A percentile compares a stretch with the other conserved stretches of the same genome.
Conservation (phyloP, 2,888 invertebrate genomes). For the Campoplex nolae region DNA sequence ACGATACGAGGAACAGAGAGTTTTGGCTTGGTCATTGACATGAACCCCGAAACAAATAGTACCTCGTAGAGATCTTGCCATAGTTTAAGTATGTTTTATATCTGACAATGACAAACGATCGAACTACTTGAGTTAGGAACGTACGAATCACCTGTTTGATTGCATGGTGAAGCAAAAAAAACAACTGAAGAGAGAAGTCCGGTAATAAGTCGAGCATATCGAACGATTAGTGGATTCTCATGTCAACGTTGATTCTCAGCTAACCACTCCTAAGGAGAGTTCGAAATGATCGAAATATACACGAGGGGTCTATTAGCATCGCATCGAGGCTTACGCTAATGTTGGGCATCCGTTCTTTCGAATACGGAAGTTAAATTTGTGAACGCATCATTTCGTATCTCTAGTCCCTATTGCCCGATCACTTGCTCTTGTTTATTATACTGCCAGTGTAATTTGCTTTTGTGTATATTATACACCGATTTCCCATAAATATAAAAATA, state of each 20-base stretch:
- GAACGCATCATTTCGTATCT: constrained; percentile 42
- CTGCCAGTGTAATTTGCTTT: too few relatives aligned
- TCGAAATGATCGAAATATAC: constrained; percentile 41
- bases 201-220: constrained; percentile 70
- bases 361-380: neutral
- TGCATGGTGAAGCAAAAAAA: constrained; percentile 26
- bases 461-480: too few relatives aligned
- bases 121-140: constrained; percentile 47
- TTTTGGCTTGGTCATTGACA: constrained; percentile 40
- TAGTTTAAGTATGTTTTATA: constrained; percentile 35
- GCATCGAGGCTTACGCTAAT: constrained; percentile 79
- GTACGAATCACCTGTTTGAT: constrained; percentile 36
- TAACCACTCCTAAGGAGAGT: constrained; percentile 78
- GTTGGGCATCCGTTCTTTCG: constrained; percentile 75
- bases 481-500: too few relatives aligned
- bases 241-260: constrained; percentile 80
- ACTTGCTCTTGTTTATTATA: too few relatives aligned
- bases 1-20: constrained; percentile 74
- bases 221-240: constrained; percentile 82
- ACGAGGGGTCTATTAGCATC: constrained; percentile 77
- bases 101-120: constrained; percentile 49
- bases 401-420: neutral
- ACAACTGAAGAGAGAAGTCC: constrained; percentile 7
- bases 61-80: constrained; percentile 58
- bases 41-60: constrained; percentile 19